Evolutionary conservation across 2,797 vertebrate species (phyloP).

Genomic region (Emydoidea blandingii): DNA sequence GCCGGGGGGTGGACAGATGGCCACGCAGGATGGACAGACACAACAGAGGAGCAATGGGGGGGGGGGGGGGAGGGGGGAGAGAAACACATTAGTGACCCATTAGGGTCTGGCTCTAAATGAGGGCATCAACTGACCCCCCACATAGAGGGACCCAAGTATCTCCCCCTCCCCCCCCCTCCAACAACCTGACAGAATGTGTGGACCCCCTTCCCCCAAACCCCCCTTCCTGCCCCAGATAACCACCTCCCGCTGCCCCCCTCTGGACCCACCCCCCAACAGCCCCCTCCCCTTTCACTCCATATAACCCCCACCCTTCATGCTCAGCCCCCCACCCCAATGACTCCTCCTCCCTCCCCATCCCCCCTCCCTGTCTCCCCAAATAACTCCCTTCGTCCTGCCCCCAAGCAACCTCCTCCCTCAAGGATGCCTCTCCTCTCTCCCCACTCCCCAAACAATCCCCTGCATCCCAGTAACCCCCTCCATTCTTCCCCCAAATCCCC

Average conservation of each 20-base stretch:
- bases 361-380: too few relatives aligned
- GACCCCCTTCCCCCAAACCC: too few relatives aligned
- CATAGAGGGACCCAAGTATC: too few relatives aligned
- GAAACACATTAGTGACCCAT: neutral
- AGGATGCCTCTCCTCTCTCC: neutral
- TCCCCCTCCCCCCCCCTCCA: too few relatives aligned
- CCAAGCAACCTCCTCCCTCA: neutral
- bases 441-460: too few relatives aligned
- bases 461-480: neutral
- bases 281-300: neutral
- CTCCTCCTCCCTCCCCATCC: neutral
- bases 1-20: constrained; percentile 4
- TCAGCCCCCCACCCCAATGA: neutral
- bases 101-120: neutral
- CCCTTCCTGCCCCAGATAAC: neutral
- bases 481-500: neutral
- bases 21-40: neutral
- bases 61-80: neutral
- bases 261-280: neutral
- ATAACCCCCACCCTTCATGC: neutral
- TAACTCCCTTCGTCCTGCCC: neutral
- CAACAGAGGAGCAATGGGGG: neutral
- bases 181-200: neutral
- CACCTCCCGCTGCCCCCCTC: neutral
- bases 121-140: too few relatives aligned